phyloP scores from a whole-genome alignment of 92 coral and sea anemone species.

The Epizoanthus rinbou region DNA sequence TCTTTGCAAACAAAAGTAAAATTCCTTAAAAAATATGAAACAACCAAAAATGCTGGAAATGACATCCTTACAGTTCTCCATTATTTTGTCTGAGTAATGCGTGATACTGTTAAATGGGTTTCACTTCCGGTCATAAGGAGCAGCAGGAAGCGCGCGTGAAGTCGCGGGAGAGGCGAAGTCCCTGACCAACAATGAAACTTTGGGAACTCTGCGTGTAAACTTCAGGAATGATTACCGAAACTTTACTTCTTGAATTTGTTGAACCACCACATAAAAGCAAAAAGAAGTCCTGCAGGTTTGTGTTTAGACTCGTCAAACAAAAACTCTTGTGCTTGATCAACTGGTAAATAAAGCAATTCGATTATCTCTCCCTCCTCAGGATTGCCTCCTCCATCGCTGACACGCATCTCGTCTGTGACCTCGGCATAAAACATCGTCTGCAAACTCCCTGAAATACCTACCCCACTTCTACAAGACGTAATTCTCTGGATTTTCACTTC shows the following conservation, averaged over 20 bases:
- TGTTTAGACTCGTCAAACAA: constrained; percentile 77
- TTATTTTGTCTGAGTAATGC: no score
- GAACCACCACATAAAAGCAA: constrained; percentile 98
- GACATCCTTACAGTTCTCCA: no score
- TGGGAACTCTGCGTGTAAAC: no score
- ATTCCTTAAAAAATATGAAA: no score
- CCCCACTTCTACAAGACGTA: constrained; percentile 71
- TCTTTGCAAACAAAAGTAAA: no score
- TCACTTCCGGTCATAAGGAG: no score
- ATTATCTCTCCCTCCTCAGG: constrained; percentile 86
- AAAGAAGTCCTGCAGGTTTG: constrained; percentile 83
- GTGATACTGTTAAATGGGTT: no score
- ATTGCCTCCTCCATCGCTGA: constrained; percentile 91
- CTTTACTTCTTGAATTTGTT: constrained; percentile 61
- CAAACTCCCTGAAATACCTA: constrained; percentile 81
- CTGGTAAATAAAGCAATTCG: constrained; percentile 86
- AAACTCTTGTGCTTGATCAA: constrained; percentile 79
- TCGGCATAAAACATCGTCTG: constrained; percentile 88
- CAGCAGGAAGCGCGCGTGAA: no score
- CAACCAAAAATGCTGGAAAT: no score
- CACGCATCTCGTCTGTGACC: constrained; percentile 87
- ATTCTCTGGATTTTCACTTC: constrained; percentile 75
- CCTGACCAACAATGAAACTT: no score
- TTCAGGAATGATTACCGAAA: no score
- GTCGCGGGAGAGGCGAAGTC: no score